Evolutionary conservation across 2,888 invertebrate species (phyloP), one percentile per base, ranked within the genome.

Genomic region (Belgica antarctica): DNA sequence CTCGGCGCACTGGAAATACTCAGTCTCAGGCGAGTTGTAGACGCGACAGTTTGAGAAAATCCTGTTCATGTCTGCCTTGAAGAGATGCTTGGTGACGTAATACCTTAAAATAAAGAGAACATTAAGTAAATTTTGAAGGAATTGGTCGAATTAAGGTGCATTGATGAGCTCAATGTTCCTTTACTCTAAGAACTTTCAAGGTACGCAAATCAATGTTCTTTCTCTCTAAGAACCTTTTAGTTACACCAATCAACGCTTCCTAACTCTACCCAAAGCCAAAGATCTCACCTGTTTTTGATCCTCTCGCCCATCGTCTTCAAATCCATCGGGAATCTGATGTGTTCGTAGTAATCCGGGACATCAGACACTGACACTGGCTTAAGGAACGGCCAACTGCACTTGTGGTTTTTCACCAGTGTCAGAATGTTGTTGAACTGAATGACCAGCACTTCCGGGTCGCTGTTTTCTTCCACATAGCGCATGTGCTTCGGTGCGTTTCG

Each of bases 251-350:
- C 41, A 62, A n/a, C 17, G n/a, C 62, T 59, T 61, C 3, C 12
- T 12, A n/a, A 22, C 4, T 47, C 17, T 7, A 59, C 12, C 15
- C 5, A 28, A 12, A 15, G 24, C 4, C 17, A 41, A n/a, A n/a
- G n/a, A 24, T 19, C 22, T 41, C 61, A 74, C 72, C 79, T 79
- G 62, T 76, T 79, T 71, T 80, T 80, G 0, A 80, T 71, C 1
- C 80, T 76, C 46, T 80, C 80, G 0, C 78, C 78, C 79, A 80
- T 80, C 1, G 80, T 80, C 70, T 79, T 80, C 80, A 86, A 79
- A 90, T 96, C 96, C 96, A 99, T 98, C 0, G 99, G 98, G 83
- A 91, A 96, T 78, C 93, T 93, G 74, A 98, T 97, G 78, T 94
- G 92, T 74, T 96, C 95, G 76, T 97, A 96, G 80, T 99, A 99